Conservation (phyloP, 2,113 vertebrate genomes). For the Zapus hudsonius region DNA sequence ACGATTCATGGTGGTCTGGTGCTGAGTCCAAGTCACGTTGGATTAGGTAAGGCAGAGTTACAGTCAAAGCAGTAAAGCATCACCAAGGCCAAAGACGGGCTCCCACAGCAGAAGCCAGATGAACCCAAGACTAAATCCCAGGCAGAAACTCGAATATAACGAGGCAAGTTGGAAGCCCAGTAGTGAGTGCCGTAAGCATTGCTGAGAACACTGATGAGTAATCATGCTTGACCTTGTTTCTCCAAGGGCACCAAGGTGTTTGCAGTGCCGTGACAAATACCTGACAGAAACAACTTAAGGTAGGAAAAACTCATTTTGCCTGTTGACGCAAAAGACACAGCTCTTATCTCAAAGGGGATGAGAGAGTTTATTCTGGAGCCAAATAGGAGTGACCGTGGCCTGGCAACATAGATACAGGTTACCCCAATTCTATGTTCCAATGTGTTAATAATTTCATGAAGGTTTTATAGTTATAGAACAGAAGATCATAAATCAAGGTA, state of each 20-base stretch:
- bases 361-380: no score
- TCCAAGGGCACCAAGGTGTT: background rate
- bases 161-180: background rate
- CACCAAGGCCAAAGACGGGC: background rate
- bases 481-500: no score
- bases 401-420: no score
- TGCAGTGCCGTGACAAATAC: background rate
- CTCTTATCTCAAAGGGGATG: no score
- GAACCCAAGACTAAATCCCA: background rate
- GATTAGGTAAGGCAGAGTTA: background rate
- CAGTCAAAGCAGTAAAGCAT: conserved; percentile 37
- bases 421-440: no score
- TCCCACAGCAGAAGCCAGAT: background rate
- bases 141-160: background rate
- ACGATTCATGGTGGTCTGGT: background rate
- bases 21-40: background rate
- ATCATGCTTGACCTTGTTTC: background rate
- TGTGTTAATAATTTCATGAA: no score
- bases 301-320: background rate
- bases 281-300: background rate
- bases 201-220: background rate
- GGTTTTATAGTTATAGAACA: no score
- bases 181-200: no score
- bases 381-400: no score
- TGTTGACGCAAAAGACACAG: no score